Base-by-base conservation (phyloP, 2,113 vertebrate genomes). In the Actinemys pallida region DNA sequence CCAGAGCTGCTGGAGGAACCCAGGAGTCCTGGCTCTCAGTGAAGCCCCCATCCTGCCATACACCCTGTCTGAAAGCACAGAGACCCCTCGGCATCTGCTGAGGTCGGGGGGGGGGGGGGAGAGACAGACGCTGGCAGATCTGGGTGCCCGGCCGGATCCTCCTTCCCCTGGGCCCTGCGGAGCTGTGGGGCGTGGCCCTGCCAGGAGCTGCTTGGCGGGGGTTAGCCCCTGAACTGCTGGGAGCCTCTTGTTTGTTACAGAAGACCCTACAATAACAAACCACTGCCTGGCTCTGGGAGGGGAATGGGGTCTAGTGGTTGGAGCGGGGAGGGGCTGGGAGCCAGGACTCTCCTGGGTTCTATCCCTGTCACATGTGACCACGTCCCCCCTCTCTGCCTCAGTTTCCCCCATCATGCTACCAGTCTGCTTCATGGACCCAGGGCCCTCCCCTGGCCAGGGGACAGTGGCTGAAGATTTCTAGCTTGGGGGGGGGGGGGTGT, bases 11-110 rank as follows among this genome's bases (percentile, higher is more conserved):
- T n/a, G 35, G 35, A 4, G 17, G 62, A 65, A 65, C 62, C 62
- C 31, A 35, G 65, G 65, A 69, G 65, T n/a, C 65, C 65, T n/a
- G 65, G 65, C 59, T 35, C 24, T 57, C 96, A 93, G 96, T 96
- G 90, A 97, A 96, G 65, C n/a, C 11, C 25, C 50, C n/a, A 4
- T 13, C 13, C 24, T 27, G 22, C 52, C 27, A 24, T 42, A 39
- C 35, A 22, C 53, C 83, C 0, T 1, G 13, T 5, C 22, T 27
- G 3, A 10, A 14, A 13, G 12, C 24, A 22, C 2, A 2, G 9
- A 45, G 35, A 9, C 49, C 47, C 12, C 54, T 31, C 20, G 6
- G 5, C 14, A 6, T 8, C 89, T 19, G 75, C 80, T 50, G 10
- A 1, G 4, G 5, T 5, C 10, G 16, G 50, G 50, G 6, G 50